A percentile compares a stretch with the other conserved stretches of the same genome.
Conservation (phyloP, 2,113 vertebrate species). For the Notechis scutatus region DNA sequence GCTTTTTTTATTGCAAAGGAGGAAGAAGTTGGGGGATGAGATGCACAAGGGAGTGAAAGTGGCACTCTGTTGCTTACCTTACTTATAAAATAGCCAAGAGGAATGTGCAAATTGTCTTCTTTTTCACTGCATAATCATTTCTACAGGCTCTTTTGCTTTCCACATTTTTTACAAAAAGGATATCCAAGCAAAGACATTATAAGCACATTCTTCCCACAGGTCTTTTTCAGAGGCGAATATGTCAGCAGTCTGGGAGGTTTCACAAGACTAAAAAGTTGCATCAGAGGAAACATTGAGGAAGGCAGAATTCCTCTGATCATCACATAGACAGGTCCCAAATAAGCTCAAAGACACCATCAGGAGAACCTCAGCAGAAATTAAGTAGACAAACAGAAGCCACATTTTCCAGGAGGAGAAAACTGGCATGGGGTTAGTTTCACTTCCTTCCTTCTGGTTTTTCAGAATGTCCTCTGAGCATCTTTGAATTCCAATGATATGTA, state of each 20-base stretch:
- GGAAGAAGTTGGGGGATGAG: neutral
- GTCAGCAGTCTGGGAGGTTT: neutral
- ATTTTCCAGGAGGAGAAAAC: neutral
- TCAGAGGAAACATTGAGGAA: neutral
- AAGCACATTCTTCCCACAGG: neutral
- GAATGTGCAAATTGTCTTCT: neutral
- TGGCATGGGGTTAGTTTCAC: neutral
- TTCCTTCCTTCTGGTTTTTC: neutral
- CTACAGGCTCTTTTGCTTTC: neutral
- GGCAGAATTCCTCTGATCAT: neutral
- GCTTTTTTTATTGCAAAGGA: neutral
- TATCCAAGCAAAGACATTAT: neutral
- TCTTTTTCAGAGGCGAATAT: neutral
- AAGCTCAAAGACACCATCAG: neutral
- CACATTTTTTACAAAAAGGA: neutral
- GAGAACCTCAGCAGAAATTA: neutral
- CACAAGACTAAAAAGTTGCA: neutral
- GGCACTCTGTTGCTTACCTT: neutral
- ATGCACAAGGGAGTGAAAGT: neutral
- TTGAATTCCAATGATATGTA: neutral
- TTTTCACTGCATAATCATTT: neutral
- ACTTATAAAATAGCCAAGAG: neutral
- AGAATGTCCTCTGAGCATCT: neutral
- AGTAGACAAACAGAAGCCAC: neutral
- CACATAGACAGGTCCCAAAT: neutral